These are phyloP conservation scores for Geodia barretti DNA, from an alignment of 37 sponge, comb jelly and placozoan species.

Conservation along the genomic window DNA sequence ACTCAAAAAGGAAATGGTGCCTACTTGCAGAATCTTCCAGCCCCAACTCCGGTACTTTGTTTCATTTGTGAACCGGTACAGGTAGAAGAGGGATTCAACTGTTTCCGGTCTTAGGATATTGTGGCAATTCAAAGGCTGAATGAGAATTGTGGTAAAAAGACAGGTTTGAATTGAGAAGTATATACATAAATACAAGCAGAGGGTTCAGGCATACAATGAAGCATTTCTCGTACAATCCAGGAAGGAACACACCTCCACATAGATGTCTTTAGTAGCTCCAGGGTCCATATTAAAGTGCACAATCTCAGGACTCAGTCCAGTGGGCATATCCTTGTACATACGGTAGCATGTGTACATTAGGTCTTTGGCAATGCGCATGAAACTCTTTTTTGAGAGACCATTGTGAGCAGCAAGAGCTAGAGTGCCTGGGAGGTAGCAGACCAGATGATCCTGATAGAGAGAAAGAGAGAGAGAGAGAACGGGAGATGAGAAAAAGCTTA, in stretches of 20 bases:
- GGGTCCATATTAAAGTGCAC: conserved; percentile 77
- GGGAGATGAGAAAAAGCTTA: no score
- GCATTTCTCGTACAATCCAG: not conserved
- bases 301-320: conserved; percentile 96
- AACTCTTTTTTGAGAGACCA: conserved; percentile 54
- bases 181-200: no score
- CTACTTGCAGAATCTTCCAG: conserved; percentile 85
- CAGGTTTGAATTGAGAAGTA: no score
- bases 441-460: conserved; percentile 62
- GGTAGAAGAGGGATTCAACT: conserved; percentile 91
- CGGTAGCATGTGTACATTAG: conserved; percentile 87
- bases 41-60: conserved; percentile 89
- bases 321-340: conserved; percentile 90
- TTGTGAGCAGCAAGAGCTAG: conserved; percentile 82
- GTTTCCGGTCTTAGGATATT: conserved; percentile 96
- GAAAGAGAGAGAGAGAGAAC: no score
- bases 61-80: conserved; percentile 86
- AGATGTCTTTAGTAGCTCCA: conserved; percentile 27
- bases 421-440: conserved; percentile 90
- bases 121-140: conserved; percentile 79
- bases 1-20: not conserved
- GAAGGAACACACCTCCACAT: conserved; percentile 57
- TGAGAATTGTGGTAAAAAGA: not conserved
- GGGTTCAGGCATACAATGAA: no score
- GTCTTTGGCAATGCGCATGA: conserved; percentile 69